Percentiles rank a stretch among this genome's conserved stretches.
Evolutionary conservation across 2,113 vertebrate species (phyloP).

Genomic region (Lampris incognitus): DNA sequence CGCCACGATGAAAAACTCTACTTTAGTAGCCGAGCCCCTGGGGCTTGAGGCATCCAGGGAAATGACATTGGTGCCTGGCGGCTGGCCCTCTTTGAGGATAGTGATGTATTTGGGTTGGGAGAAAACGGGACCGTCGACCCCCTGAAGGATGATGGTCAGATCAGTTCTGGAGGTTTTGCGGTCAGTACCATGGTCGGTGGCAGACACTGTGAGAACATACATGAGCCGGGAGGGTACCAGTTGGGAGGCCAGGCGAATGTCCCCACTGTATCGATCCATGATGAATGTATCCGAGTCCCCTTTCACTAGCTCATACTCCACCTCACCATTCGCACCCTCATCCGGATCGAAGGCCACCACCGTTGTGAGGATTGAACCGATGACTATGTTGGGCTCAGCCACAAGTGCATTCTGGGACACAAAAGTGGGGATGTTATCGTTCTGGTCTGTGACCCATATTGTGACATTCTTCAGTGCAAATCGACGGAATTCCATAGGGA

Average conservation of each 20-base stretch:
- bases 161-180: conserved; percentile 91
- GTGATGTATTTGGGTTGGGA: conserved; percentile 97
- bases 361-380: conserved; percentile 93
- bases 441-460: conserved; percentile 93
- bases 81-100: conserved; percentile 94
- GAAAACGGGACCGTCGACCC: conserved; percentile 91
- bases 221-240: conserved; percentile 89
- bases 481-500: conserved; percentile 90
- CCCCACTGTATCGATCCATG: conserved; percentile 95
- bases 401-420: conserved; percentile 93
- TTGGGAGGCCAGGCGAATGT: conserved; percentile 90
- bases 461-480: conserved; percentile 96
- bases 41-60: conserved; percentile 92
- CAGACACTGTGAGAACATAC: conserved; percentile 92
- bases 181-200: conserved; percentile 91
- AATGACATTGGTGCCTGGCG: conserved; percentile 93
- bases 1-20: conserved; percentile 96
- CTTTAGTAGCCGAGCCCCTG: conserved; percentile 83
- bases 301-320: conserved; percentile 94
- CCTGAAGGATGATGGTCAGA: conserved; percentile 92
- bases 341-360: conserved; percentile 94
- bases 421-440: conserved; percentile 94
- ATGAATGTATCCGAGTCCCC: conserved; percentile 93
- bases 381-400: conserved; percentile 89
- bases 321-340: conserved; percentile 93